A percentile compares a stretch with the other conserved stretches of the same genome.
Conservation (phyloP, 1,140 invertebrate genomes). For the Tribolium madens region DNA sequence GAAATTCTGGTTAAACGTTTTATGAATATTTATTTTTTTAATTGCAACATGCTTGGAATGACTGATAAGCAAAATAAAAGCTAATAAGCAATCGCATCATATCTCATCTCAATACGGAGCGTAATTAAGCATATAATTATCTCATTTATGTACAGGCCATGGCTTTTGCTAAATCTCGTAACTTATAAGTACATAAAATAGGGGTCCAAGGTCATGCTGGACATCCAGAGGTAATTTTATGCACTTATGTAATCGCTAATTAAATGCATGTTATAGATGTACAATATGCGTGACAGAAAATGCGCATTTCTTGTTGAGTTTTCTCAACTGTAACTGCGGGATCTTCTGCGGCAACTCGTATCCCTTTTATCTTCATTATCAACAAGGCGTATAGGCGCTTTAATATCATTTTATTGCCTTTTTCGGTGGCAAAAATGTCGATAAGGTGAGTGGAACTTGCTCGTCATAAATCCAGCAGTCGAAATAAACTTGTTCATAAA, state of each 20-base stretch:
- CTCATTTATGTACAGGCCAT: background rate
- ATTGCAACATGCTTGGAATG: constrained; percentile 13
- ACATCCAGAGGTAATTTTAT: constrained; percentile 22
- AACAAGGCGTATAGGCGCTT: background rate
- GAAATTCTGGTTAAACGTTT: constrained; percentile 14
- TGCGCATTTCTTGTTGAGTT: background rate
- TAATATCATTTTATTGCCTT: background rate
- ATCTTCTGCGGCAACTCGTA: background rate
- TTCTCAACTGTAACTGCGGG: background rate
- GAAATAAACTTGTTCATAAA: constrained; percentile 34
- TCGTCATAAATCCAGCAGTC: background rate
- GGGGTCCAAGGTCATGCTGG: constrained; percentile 1
- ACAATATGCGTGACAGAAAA: constrained; percentile 15
- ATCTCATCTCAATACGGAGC: constrained; percentile 16
- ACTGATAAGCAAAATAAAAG: constrained; percentile 3
- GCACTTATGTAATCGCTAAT: constrained; percentile 27
- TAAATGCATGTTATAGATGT: constrained; percentile 11
- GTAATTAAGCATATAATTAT: constrained; percentile 19
- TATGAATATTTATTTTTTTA: constrained; percentile 19
- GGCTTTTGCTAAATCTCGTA: background rate
- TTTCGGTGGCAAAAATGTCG: background rate
- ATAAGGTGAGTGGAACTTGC: background rate
- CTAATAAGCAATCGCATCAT: constrained; percentile 7
- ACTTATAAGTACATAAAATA: constrained; percentile 19
- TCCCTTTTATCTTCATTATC: constrained; percentile 23